A percentile compares a stretch with the other conserved stretches of the same genome.
Evolutionary conservation across 2,797 vertebrate genomes (phyloP).

Genomic region (Sciaenops ocellatus): DNA sequence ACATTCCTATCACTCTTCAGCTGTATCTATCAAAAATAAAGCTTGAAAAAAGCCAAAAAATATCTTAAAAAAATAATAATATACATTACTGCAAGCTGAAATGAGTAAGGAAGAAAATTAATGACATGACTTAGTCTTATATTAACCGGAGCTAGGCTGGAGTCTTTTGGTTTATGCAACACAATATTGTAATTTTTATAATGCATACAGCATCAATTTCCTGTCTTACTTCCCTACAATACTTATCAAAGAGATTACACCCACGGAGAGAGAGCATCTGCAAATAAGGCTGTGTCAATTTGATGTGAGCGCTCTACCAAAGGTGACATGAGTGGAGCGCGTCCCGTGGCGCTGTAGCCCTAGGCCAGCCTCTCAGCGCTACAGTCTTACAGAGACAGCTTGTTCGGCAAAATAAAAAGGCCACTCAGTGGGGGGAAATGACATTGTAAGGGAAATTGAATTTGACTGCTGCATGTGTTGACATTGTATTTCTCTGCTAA

Average conservation of each 20-base stretch:
- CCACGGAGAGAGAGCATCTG: slow-evolving; percentile 24
- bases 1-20: too few species aligned
- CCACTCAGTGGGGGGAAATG: slow-evolving; percentile 57
- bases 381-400: slow-evolving; percentile 57
- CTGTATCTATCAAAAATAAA: too few species aligned
- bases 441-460: slow-evolving; percentile 70
- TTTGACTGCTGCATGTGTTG: slow-evolving; percentile 70
- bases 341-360: slow-evolving; percentile 54
- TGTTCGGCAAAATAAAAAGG: slow-evolving; percentile 67
- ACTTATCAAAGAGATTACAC: slow-evolving; percentile 55
- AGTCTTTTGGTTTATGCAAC: slow-evolving; percentile 18
- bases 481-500: slow-evolving; percentile 76
- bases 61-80: too few species aligned
- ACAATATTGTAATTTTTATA: slow-evolving; percentile 18
- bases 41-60: too few species aligned
- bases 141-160: background rate
- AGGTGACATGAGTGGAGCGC: slow-evolving; percentile 57
- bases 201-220: slow-evolving; percentile 18
- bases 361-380: slow-evolving; percentile 66
- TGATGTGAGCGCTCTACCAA: slow-evolving; percentile 49
- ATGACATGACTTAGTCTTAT: background rate
- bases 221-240: slow-evolving; percentile 4
- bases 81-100: background rate
- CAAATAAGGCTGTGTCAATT: slow-evolving; percentile 61
- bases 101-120: background rate